Evolutionary conservation across 1,140 invertebrate species (phyloP), one percentile per base, ranked within the genome.

Genomic region (Trachymyrmex cornetzi): DNA sequence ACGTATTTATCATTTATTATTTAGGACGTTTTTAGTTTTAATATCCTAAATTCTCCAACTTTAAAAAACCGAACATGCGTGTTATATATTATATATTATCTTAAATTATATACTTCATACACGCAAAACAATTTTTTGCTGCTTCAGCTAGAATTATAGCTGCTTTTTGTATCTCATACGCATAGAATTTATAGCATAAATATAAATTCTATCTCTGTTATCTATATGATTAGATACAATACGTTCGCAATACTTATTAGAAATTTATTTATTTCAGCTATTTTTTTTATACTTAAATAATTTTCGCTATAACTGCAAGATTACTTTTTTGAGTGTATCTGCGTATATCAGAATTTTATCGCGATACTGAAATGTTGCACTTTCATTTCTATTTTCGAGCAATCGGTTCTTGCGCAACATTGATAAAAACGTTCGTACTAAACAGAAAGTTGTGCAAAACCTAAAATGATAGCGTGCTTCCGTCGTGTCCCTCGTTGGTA

Each of bases 391-490:
- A n/a, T 69, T 80, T 55, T 14, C 27, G 63, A 16, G 53, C 66
- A 27, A 82, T 74, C 6, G 67, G 11, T 3, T 22, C 44, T 81
- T 11, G 34, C 22, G 5, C 30, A 57, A 48, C 38, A 84, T 84
- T 84, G 69, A 84, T 69, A 74, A 75, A 27, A n/a, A 84, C 27
- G 24, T 82, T 72, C 24, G 38, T 48, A 61, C 50, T 50, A 75
- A 84, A 75, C 34, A 22, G 38, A 82, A 74, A 84, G 69, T 84
- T 74, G 69, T 19, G 24, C 24, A 57, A 48, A 84, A 75, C 55
- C 55, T 55, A 84, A 74, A 84, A 74, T 74, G 80, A 84, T 84
- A 75, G 27, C 80, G 80, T 27, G 79, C 50, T 38, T 48, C 53
- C 9, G 34, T 14, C 67, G 80, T 19, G 34, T 82, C 80, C 55